phyloP scores from a whole-genome alignment of 2,113 vertebrate genomes.

The Seriola rivoliana region DNA sequence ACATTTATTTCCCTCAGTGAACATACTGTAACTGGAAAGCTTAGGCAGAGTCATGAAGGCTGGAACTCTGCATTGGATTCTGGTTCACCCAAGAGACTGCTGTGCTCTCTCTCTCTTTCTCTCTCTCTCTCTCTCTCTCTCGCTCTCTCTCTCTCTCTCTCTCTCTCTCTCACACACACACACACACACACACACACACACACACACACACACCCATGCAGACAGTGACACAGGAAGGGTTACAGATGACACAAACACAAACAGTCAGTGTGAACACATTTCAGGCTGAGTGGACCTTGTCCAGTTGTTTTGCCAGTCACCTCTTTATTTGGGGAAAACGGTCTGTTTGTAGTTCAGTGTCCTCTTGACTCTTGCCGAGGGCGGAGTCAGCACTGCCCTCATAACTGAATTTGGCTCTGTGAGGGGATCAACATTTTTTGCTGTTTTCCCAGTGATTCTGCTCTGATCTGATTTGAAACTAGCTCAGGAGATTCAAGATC shows the following conservation, averaged over 20 bases:
- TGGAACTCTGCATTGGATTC: slow-evolving; percentile 26
- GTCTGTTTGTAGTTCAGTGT: slow-evolving; percentile 31
- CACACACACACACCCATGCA: slow-evolving; percentile 3
- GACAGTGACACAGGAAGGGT: slow-evolving; percentile 2
- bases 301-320: background rate
- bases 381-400: slow-evolving; percentile 31
- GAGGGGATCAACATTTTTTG: slow-evolving; percentile 50
- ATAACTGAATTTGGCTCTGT: slow-evolving; percentile 52
- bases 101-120: background rate
- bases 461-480: slow-evolving; percentile 72
- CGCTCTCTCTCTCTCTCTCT: slow-evolving; percentile 5
- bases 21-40: slow-evolving; percentile 56
- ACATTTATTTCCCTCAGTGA: slow-evolving; percentile 71
- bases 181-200: background rate
- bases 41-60: slow-evolving; percentile 60
- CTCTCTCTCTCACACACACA: slow-evolving; percentile 5
- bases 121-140: slow-evolving; percentile 4
- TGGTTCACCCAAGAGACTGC: slow-evolving; percentile 43
- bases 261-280: background rate
- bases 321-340: background rate
- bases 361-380: background rate
- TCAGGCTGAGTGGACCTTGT: background rate
- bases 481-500: slow-evolving; percentile 71
- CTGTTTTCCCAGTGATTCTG: slow-evolving; percentile 44
- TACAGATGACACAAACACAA: slow-evolving; percentile 1